A percentile compares a stretch with the other conserved stretches of the same genome.
phyloP scores from a whole-genome alignment of 2,888 invertebrate species.

The Masnerella sp. region DNA sequence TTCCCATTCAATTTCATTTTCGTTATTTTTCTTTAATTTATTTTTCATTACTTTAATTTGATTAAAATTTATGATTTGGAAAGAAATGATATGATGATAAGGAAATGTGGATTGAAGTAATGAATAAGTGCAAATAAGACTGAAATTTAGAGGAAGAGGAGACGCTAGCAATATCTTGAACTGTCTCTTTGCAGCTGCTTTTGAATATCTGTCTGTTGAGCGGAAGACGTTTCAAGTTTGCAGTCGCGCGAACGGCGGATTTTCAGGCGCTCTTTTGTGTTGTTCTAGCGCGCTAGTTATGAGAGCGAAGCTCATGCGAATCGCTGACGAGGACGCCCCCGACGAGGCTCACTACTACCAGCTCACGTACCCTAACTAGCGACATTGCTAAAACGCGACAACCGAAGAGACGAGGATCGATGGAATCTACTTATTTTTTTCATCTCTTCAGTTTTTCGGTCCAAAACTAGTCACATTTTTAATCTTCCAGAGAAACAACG shows the following conservation, averaged over 20 bases:
- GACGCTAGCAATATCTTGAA: conserved; percentile 49
- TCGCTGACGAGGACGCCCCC: conserved; percentile 73
- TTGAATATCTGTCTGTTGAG: conserved; percentile 36
- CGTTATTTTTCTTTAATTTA: too few species aligned
- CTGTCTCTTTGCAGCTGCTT: conserved; percentile 57
- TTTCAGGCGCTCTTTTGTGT: conserved; percentile 72
- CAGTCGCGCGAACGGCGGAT: conserved; percentile 45
- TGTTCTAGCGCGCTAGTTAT: conserved; percentile 76
- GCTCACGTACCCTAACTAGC: conserved; percentile 77
- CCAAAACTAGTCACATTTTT: too few species aligned
- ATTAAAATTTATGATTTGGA: too few species aligned
- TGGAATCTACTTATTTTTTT: conserved; percentile 29
- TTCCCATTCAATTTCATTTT: too few species aligned
- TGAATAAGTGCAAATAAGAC: neutral
- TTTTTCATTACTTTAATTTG: too few species aligned
- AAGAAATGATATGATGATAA: neutral
- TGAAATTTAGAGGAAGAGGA: conserved; percentile 20
- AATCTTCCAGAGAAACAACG: too few species aligned
- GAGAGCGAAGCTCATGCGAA: conserved; percentile 76
- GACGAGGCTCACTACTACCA: conserved; percentile 74
- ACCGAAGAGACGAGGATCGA: conserved; percentile 48
- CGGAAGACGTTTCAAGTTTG: conserved; percentile 57
- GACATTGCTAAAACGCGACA: conserved; percentile 66
- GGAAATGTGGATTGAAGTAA: neutral
- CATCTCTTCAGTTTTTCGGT: too few species aligned